Percentiles rank a stretch among this genome's conserved stretches.
Conservation (phyloP, 1,140 invertebrate genomes). For the Drosophila bocki region DNA sequence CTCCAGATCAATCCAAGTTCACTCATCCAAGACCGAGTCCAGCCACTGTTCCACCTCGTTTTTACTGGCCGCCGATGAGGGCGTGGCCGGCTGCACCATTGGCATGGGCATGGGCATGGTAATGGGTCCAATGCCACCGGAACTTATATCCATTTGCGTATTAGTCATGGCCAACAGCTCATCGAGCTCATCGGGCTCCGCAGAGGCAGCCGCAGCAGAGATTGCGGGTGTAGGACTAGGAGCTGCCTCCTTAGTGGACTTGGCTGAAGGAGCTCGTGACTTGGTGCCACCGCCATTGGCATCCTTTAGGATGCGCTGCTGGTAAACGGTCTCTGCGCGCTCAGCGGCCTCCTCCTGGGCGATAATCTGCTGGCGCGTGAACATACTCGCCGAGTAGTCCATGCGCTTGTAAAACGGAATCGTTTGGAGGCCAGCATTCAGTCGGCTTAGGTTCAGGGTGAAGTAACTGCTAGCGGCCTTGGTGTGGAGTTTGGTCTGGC, state of each 20-base stretch:
- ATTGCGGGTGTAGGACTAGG: not conserved
- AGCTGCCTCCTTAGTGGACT: slow-evolving; percentile 21
- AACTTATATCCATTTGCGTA: slow-evolving; percentile 31
- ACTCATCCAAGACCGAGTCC: slow-evolving; percentile 79
- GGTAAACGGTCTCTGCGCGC: slow-evolving; percentile 63
- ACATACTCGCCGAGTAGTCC: slow-evolving; percentile 71
- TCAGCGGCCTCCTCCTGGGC: slow-evolving; percentile 73
- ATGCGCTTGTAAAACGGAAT: slow-evolving; percentile 83
- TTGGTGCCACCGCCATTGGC: slow-evolving; percentile 39
- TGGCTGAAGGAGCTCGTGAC: slow-evolving; percentile 38
- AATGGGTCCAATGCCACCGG: slow-evolving; percentile 7
- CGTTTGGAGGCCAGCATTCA: slow-evolving; percentile 73
- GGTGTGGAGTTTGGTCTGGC: slow-evolving; percentile 58
- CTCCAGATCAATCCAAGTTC: not conserved
- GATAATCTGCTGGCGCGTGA: slow-evolving; percentile 61
- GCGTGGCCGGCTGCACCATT: slow-evolving; percentile 50
- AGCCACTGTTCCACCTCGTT: slow-evolving; percentile 82
- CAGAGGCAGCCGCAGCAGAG: not conserved
- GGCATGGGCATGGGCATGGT: slow-evolving; percentile 43
- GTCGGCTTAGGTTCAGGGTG: slow-evolving; percentile 66
- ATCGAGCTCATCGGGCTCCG: slow-evolving; percentile 70
- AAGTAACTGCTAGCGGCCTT: slow-evolving; percentile 69
- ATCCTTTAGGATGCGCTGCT: slow-evolving; percentile 59
- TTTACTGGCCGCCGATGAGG: slow-evolving; percentile 55
- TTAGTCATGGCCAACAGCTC: slow-evolving; percentile 70